A percentile compares a stretch with the other conserved stretches of the same genome.
These are phyloP conservation scores for Paradisaea rubra DNA, from an alignment of 2,113 vertebrate species.

Conservation along the genomic window DNA sequence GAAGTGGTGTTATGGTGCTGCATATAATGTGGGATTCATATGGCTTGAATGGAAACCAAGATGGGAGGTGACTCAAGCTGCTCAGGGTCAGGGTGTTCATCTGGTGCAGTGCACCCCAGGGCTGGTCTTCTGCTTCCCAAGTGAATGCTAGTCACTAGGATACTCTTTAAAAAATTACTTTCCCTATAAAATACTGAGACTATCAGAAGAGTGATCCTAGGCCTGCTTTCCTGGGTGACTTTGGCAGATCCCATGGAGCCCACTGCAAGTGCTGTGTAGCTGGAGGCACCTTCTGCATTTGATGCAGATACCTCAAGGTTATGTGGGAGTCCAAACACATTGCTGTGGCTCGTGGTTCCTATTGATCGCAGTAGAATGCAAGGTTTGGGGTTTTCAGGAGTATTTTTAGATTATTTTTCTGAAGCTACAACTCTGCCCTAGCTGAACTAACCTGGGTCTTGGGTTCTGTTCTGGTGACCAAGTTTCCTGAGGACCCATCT, in stretches of 20 bases:
- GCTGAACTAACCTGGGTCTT: neutral
- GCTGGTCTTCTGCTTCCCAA: neutral
- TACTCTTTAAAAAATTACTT: neutral
- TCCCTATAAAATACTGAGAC: neutral
- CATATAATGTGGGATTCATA: neutral
- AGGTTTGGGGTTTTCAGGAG: neutral
- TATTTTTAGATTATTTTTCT: neutral
- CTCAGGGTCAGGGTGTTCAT: neutral
- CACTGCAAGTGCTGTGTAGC: neutral
- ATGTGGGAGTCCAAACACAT: neutral
- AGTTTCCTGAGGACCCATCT: neutral
- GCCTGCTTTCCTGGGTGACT: neutral
- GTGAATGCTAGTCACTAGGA: neutral
- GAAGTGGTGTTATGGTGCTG: neutral
- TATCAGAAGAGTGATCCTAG: neutral
- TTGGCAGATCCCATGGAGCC: neutral
- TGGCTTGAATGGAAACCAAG: neutral
- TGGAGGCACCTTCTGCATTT: neutral
- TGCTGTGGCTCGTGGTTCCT: accelerated
- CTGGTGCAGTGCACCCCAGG: accelerated
- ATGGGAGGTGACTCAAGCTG: neutral
- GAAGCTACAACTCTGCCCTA: neutral
- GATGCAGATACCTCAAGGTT: neutral
- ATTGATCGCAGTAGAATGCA: neutral
- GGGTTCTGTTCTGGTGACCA: neutral